Percentiles rank a stretch among this genome's conserved stretches.
These are phyloP conservation scores for Aphelenchoides avenae DNA, from an alignment of 1,140 invertebrate genomes.

Conservation along the genomic window DNA sequence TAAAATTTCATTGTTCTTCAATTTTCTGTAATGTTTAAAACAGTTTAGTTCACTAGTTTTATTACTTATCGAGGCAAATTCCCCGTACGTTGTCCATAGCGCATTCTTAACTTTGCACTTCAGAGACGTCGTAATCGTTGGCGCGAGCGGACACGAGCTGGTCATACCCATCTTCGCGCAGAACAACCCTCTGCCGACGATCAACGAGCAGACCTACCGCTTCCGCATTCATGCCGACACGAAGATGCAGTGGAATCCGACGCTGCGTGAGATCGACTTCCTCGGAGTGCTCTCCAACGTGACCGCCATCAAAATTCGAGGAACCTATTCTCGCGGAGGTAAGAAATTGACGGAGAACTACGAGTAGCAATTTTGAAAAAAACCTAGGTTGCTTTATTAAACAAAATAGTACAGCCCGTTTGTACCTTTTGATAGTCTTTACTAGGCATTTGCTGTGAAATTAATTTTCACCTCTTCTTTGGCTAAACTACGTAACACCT, in stretches of 20 bases:
- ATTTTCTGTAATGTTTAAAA: too few species aligned
- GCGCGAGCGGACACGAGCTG: slow-evolving; percentile 71
- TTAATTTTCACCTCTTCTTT: background rate
- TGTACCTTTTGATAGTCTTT: too few species aligned
- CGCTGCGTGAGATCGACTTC: slow-evolving; percentile 76
- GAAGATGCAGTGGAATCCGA: slow-evolving; percentile 68
- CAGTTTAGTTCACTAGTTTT: too few species aligned
- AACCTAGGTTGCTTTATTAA: too few species aligned
- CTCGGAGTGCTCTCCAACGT: slow-evolving; percentile 85
- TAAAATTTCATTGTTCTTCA: slow-evolving; percentile 6
- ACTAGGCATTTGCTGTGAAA: too few species aligned
- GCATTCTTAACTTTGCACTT: too few species aligned
- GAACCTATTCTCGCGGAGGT: slow-evolving; percentile 76
- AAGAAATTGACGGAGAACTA: slow-evolving; percentile 20
- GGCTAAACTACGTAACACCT: too few species aligned
- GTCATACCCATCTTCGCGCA: slow-evolving; percentile 86
- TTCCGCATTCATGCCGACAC: slow-evolving; percentile 84
- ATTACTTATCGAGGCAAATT: too few species aligned
- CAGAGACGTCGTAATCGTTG: slow-evolving; percentile 82
- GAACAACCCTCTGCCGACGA: slow-evolving; percentile 73
- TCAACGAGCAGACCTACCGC: slow-evolving; percentile 67
- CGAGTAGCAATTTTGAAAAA: too few species aligned
- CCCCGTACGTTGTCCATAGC: too few species aligned
- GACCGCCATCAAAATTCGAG: slow-evolving; percentile 86
- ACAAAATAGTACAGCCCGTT: too few species aligned